phyloP scores from a whole-genome alignment of 1,140 invertebrate genomes.

The Leptinotarsa defecta region DNA sequence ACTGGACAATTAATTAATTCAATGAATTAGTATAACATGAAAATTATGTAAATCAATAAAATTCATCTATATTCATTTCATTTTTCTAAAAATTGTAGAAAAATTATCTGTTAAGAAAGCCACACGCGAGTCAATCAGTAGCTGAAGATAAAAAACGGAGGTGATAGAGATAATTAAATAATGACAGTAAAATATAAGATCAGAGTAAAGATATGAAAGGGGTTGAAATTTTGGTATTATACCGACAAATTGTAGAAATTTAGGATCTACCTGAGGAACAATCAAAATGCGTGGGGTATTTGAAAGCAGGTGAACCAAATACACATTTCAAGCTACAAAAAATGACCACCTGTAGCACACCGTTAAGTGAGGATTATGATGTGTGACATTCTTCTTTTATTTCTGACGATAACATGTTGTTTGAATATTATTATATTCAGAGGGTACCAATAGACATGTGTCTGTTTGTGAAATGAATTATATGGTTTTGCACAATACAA shows the following conservation, averaged over 20 bases:
- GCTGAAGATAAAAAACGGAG: not conserved
- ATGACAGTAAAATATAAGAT: slow-evolving; percentile 1
- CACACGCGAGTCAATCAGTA: slow-evolving; percentile 13
- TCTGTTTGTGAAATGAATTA: no score
- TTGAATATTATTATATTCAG: no score
- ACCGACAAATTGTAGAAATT: slow-evolving; percentile 32
- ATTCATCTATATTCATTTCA: no score
- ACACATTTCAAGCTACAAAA: slow-evolving; percentile 26
- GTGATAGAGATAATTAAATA: slow-evolving; percentile 14
- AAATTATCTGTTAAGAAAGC: not conserved
- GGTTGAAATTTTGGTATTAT: slow-evolving; percentile 30
- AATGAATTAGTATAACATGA: no score
- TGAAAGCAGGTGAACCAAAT: slow-evolving; percentile 27
- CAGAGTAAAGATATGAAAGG: slow-evolving; percentile 13
- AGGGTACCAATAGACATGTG: no score
- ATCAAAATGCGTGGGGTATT: slow-evolving; percentile 28
- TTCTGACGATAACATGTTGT: no score
- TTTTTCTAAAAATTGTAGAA: not conserved
- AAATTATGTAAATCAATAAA: no score
- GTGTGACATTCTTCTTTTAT: not conserved
- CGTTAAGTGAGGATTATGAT: not conserved
- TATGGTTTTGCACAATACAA: no score
- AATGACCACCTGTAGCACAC: slow-evolving; percentile 27
- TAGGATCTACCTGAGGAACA: slow-evolving; percentile 21
- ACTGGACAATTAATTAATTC: no score